phyloP scores from a whole-genome alignment of 2,113 vertebrate species.

The Brachypodius melanocephalos region DNA sequence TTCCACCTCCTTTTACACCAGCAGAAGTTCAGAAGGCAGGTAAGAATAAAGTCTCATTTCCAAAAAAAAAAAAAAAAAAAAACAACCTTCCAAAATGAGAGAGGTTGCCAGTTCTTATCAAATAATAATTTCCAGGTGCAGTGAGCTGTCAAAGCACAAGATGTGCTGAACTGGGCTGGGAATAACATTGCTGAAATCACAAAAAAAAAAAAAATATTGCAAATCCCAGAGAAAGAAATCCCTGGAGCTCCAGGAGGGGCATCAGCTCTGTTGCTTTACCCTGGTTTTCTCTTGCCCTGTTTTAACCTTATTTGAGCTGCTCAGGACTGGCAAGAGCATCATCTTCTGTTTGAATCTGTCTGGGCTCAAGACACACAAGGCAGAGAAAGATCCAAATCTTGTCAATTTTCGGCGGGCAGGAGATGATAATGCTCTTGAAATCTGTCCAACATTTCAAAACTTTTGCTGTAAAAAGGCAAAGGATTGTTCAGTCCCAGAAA shows the following conservation, averaged over 20 bases:
- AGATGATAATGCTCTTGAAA: not conserved
- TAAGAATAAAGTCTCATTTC: not conserved
- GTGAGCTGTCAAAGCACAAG: conserved; percentile 37
- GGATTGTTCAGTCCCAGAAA: not conserved
- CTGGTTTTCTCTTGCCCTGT: not conserved
- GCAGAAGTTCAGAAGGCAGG: not conserved
- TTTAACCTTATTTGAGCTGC: not conserved
- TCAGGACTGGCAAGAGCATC: not conserved
- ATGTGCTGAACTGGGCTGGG: not conserved
- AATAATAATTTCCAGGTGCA: conserved; percentile 50
- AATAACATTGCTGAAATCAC: conserved; percentile 13
- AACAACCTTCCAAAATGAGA: not conserved
- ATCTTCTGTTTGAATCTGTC: not conserved
- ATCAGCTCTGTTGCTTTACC: not conserved
- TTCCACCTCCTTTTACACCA: not conserved
- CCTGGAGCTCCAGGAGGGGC: not conserved
- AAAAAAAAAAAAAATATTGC: not conserved
- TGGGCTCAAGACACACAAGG: not conserved
- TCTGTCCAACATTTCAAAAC: not conserved
- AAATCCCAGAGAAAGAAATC: not conserved
- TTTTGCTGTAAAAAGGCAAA: not conserved
- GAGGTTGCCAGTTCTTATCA: conserved; percentile 19
- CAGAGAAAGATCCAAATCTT: conserved; percentile 18
- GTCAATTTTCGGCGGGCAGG: not conserved
- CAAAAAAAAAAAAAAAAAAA: not conserved